Conservation (phyloP, 92 coral and sea anemone genomes). For the Phenganax subtilis region DNA sequence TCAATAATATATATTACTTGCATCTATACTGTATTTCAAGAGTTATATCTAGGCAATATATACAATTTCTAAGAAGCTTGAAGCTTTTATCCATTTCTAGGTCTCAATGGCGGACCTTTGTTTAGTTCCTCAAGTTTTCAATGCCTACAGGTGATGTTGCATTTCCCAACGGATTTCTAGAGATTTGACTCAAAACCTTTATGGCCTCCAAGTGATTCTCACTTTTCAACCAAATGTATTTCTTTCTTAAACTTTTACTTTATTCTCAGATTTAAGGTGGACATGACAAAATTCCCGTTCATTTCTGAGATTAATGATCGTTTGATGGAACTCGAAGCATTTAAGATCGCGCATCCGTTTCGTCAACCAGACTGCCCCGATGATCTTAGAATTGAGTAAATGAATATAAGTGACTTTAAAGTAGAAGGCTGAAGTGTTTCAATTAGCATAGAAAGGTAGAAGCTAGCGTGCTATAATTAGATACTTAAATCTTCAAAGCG, state of each 20-base stretch:
- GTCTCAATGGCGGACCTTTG: constrained; percentile 88
- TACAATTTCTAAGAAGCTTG: neutral
- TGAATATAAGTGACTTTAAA: neutral
- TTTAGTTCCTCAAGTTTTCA: constrained; percentile 89
- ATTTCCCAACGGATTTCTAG: neutral
- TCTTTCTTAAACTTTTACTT: too few species aligned
- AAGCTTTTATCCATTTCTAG: constrained; percentile 34
- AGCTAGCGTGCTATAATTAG: neutral
- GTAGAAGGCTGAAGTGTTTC: neutral
- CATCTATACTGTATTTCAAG: too few species aligned
- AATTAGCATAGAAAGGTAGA: neutral
- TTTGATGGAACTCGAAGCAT: constrained; percentile 68
- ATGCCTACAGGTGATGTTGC: constrained; percentile 74
- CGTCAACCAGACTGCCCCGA: constrained; percentile 97
- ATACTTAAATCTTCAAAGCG: too few species aligned
- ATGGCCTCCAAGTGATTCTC: neutral
- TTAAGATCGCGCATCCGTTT: constrained; percentile 78
- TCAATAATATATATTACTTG: too few species aligned
- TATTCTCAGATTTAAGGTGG: constrained; percentile 73
- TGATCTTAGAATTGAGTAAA: constrained; percentile 48
- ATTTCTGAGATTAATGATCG: constrained; percentile 76
- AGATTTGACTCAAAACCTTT: neutral
- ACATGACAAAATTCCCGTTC: constrained; percentile 77
- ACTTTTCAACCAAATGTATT: neutral
- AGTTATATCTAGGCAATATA: too few species aligned